These are phyloP conservation scores for Palloptera scutellata DNA, from an alignment of 2,888 invertebrate species.

Conservation along the genomic window DNA sequence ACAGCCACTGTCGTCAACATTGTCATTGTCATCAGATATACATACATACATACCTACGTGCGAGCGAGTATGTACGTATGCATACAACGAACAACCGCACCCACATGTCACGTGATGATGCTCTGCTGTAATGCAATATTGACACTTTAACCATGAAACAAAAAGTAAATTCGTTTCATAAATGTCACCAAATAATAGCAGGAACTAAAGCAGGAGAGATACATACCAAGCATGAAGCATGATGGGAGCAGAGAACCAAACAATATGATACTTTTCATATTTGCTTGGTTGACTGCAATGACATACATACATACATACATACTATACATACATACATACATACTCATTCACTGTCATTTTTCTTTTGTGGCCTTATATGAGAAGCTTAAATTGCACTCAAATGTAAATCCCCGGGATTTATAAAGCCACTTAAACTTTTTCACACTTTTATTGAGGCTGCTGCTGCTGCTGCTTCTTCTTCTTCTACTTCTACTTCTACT, in stretches of 20 bases:
- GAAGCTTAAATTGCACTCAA: constrained; percentile 29
- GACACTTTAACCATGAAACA: constrained; percentile 48
- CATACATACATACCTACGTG: too few species aligned
- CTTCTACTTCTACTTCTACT: neutral
- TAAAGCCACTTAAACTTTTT: constrained; percentile 59
- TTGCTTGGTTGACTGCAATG: too few species aligned
- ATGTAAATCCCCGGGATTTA: constrained; percentile 54
- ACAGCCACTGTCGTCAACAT: too few species aligned
- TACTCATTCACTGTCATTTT: too few species aligned
- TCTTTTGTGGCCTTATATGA: too few species aligned
- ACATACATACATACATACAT: too few species aligned
- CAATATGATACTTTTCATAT: too few species aligned
- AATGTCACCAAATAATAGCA: neutral
- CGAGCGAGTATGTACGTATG: constrained; percentile 10
- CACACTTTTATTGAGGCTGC: constrained; percentile 43
- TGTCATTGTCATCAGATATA: constrained; percentile 10
- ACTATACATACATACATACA: too few species aligned
- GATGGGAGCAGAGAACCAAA: too few species aligned
- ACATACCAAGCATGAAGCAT: too few species aligned
- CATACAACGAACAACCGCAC: constrained; percentile 18
- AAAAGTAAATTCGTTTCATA: neutral
- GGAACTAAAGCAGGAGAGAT: too few species aligned
- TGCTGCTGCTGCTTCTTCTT: neutral
- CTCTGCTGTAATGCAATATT: constrained; percentile 56
- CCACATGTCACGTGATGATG: constrained; percentile 42